These are phyloP conservation scores for Oxytorus armatus DNA, from an alignment of 2,888 invertebrate species.

Conservation along the genomic window DNA sequence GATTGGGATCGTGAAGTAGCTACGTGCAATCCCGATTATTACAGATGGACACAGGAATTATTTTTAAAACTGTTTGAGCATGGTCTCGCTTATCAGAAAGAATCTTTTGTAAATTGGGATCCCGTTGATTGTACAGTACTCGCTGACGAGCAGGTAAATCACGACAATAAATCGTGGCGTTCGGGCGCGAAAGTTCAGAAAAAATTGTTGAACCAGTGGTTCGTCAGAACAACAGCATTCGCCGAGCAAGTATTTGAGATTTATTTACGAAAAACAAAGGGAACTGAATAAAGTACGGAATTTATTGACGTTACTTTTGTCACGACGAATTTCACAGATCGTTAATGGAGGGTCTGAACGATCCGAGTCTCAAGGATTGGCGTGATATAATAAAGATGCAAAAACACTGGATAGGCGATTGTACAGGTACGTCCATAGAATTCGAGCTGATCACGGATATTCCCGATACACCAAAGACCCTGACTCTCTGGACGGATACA, in stretches of 20 bases:
- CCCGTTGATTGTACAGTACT: constrained; percentile 98
- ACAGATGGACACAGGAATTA: constrained; percentile 98
- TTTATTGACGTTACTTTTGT: no score
- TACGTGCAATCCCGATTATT: constrained; percentile 95
- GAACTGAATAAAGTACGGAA: background rate
- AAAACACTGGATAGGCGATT: constrained; percentile 95
- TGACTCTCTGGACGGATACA: constrained; percentile 90
- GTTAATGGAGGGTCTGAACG: constrained; percentile 88
- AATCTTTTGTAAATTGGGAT: constrained; percentile 98
- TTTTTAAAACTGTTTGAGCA: constrained; percentile 95
- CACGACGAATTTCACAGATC: no score
- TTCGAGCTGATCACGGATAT: constrained; percentile 85
- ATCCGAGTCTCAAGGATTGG: constrained; percentile 91
- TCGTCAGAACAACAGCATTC: constrained; percentile 94
- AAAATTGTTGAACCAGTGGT: constrained; percentile 96
- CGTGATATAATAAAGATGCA: constrained; percentile 93
- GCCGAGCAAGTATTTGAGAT: constrained; percentile 87
- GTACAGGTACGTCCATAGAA: constrained; percentile 91
- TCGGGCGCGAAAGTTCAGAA: constrained; percentile 98
- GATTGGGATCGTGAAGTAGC: constrained; percentile 97
- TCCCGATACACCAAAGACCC: constrained; percentile 76
- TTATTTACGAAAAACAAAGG: background rate
- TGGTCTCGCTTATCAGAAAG: constrained; percentile 94
- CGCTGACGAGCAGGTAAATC: constrained; percentile 99
- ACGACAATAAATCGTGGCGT: constrained; percentile 96